These are phyloP conservation scores for pig (Sus scrofa) DNA, from an alignment of 2,113 vertebrate genomes.

Conservation along the genomic window T2T-Sscrofa CM000827.6:96347001-96347500, in stretches of 20 bases:
- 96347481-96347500: background rate
- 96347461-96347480: background rate
- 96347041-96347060: constrained; percentile 69
- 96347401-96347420: background rate
- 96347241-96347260: background rate
- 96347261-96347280: background rate
- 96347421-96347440: background rate
- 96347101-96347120: background rate
- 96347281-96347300: background rate
- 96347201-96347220: background rate
- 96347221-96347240: background rate
- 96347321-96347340: constrained; percentile 34
- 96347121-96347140: constrained; percentile 29
- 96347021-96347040: background rate
- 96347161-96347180: background rate
- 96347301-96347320: background rate
- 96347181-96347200: background rate
- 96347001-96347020: background rate
- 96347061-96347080: background rate
- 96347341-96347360: background rate
- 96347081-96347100: background rate
- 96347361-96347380: background rate
- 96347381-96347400: constrained; percentile 12
- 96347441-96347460: background rate
- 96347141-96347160: background rate